Evolutionary conservation across 1,140 invertebrate genomes (phyloP), one percentile per base, ranked within the genome.

Genomic region (Tribolium madens): DNA sequence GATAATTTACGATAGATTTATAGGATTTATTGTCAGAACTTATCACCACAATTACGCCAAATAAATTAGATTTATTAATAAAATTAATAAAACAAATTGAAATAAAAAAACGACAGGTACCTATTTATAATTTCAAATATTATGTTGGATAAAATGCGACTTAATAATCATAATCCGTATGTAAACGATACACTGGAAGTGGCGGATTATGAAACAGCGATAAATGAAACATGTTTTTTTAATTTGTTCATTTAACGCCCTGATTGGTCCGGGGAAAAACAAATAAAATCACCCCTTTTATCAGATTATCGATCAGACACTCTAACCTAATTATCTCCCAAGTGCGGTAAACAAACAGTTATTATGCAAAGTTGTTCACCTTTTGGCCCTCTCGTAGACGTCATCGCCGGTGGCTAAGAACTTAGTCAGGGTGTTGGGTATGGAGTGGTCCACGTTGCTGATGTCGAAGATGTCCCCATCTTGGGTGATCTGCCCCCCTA

Each of bases 381-480:
- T 88, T 84, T 88, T 89, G 0, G 89, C 88, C 81, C 88, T 89
- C 42, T 88, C 88, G 7, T 88, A 73, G 1, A 88, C 83, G 13
- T 85, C 84, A 4, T 86, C 83, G 6, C 89, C 89, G n/a, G 86
- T 85, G 26, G 87, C 85, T 14, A 91, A 82, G 77, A 91, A 90
- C 50, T 90, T 88, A 53, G 88, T 88, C 70, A 91, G 79, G 15
- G 86, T 87, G 73, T 90, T 90, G 0, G 90, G 90, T 73, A 91
- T 89, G 12, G 87, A 85, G 1, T 88, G 87, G 81, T 91, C 88
- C 0, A 90, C 86, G 0, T 87, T 87, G 53, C 89, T 91, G 12
- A 91, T 86, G 69, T 88, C 89, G 9, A 91, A 87, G 71, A 91
- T 89, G 77, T 90, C 89, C 5, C 90, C 88, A 17, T 87, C 87